Conservation (phyloP, 2,797 vertebrate species). For the Lates japonicus region DNA sequence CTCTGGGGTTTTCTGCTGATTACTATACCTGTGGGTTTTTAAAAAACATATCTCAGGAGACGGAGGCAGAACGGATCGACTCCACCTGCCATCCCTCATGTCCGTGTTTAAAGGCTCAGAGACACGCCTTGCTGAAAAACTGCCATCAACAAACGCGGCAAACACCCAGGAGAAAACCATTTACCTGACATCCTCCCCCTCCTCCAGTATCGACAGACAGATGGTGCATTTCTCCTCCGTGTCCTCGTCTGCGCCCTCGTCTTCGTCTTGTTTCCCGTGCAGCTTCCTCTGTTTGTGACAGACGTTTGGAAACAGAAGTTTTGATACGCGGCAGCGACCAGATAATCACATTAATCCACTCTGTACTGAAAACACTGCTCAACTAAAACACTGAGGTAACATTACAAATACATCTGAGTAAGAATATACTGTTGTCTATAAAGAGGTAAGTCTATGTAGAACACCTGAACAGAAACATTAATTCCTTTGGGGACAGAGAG, state of each 20-base stretch:
- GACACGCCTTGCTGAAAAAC: slow-evolving; percentile 35
- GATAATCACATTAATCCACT: slow-evolving; percentile 41
- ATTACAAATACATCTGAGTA: slow-evolving; percentile 24
- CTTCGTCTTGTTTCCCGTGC: slow-evolving; percentile 96
- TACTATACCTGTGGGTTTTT: slow-evolving; percentile 68
- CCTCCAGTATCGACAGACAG: slow-evolving; percentile 98
- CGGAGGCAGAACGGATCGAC: slow-evolving; percentile 27
- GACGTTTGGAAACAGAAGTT: slow-evolving; percentile 58
- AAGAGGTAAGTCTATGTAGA: slow-evolving; percentile 42
- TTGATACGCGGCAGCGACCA: slow-evolving; percentile 31
- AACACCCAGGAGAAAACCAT: slow-evolving; percentile 51
- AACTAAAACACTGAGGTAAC: slow-evolving; percentile 48
- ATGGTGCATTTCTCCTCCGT: slow-evolving; percentile 99
- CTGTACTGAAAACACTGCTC: slow-evolving; percentile 48
- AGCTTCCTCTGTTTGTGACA: slow-evolving; percentile 95
- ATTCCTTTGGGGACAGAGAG: slow-evolving; percentile 81
- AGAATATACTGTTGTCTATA: slow-evolving; percentile 4
- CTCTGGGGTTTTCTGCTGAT: slow-evolving; percentile 75
- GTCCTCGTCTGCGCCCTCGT: slow-evolving; percentile 97
- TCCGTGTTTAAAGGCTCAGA: slow-evolving; percentile 33
- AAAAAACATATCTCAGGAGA: slow-evolving; percentile 58
- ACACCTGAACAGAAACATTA: slow-evolving; percentile 51
- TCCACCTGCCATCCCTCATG: slow-evolving; percentile 52
- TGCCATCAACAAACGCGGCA: not conserved
- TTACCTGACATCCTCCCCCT: slow-evolving; percentile 92